Evolutionary conservation across 2,113 vertebrate genomes (phyloP).

Genomic region (Amphiprion ocellaris): DNA sequence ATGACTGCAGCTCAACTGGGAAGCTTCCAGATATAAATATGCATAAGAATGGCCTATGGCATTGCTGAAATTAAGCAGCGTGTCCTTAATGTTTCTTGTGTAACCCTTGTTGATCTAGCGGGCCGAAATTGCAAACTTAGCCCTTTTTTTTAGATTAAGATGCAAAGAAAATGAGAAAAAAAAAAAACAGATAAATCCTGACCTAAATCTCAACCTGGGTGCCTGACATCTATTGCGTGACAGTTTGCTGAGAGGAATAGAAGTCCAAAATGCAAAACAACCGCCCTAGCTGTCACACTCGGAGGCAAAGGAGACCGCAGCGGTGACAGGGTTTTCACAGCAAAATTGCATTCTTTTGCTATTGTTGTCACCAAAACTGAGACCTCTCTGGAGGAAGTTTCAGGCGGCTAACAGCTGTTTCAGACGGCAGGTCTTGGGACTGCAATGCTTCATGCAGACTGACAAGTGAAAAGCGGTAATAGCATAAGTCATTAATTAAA

Average conservation of each 20-base stretch:
- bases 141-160: background rate
- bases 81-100: background rate
- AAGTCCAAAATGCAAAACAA: conserved; percentile 10
- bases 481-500: conserved; percentile 25
- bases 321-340: conserved; percentile 22
- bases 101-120: background rate
- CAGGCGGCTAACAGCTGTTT: conserved; percentile 6
- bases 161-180: background rate
- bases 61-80: conserved; percentile 33
- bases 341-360: conserved; percentile 13
- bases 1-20: conserved; percentile 40
- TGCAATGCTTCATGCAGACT: background rate
- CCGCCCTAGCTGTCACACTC: conserved; percentile 6
- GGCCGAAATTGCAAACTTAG: conserved; percentile 4
- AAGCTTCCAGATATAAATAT: conserved; percentile 42
- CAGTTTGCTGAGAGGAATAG: conserved; percentile 18
- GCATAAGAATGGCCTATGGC: conserved; percentile 20
- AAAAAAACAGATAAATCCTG: background rate
- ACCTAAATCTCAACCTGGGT: conserved; percentile 6
- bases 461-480: background rate
- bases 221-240: background rate
- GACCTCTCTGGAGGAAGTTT: conserved; percentile 18
- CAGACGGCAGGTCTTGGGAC: background rate
- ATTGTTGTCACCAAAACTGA: conserved; percentile 12
- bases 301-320: conserved; percentile 1